Base-by-base conservation (phyloP, 2,113 vertebrate genomes). In the Pangasianodon hypophthalmus region DNA sequence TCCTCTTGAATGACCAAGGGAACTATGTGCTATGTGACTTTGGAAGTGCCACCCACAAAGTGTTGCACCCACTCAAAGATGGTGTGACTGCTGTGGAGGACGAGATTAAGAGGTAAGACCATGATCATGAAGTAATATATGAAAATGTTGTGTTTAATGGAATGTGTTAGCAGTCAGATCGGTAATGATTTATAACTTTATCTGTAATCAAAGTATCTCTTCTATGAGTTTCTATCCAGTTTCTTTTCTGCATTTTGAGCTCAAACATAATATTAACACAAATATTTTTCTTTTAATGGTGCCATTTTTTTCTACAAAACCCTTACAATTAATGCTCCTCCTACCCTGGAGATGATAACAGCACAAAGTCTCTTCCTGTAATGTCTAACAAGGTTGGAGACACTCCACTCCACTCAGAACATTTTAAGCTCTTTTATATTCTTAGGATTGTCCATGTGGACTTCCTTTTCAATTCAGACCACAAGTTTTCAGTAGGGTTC, bases 11-110 rank as follows among this genome's bases (percentile, higher is more conserved):
- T 18, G 98, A 99, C 90, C 95, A 95, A 9, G 98, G 98, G 48
- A 97, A 97, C 93, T 99, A 99, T 3, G 98, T 99, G 69, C 96
- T 99, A 86, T 99, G 98, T 91, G 98, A 99, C 92, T 99, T 99
- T 4, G 98, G 98, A 91, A 99, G 98, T 90, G 96, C 98, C 89
- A 99, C 98, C 77, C 98, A 99, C 95, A 98, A 97, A 88, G 96
- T 97, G 73, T 94, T 99, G 91, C 96, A 97, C 92, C 97, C 98
- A 29, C 97, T 97, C 56, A 97, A 96, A 96, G 98, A 99, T 69
- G 98, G 98, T 52, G 98, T 99, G 83, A 96, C 96, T 48, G 92
- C 97, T 16, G 98, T 99, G 93, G 98, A 99, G 95, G 98, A 99
- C 88, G 98, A 99, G 95, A 99, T 99, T 91, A 98, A 98, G 93